Conservation (phyloP, 2,888 invertebrate species). For the Sylvicola cinctus region DNA sequence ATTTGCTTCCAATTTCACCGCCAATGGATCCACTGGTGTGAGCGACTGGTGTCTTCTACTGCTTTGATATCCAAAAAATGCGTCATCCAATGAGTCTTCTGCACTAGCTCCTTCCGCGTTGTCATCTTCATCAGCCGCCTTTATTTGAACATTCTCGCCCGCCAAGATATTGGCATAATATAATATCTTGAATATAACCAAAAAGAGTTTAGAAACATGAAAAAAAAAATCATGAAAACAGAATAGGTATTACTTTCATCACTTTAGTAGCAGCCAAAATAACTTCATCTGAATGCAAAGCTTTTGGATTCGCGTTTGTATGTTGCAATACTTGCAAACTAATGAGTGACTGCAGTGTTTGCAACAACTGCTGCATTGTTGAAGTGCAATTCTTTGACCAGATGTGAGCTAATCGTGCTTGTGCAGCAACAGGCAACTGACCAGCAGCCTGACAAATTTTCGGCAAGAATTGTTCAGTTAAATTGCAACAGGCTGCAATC, state of each 20-base stretch:
- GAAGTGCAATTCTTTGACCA: conserved; percentile 54
- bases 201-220: not conserved
- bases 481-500: conserved; percentile 19
- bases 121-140: conserved; percentile 12
- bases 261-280: conserved; percentile 73
- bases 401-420: conserved; percentile 57
- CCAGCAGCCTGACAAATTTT: conserved; percentile 45
- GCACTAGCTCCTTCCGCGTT: not conserved
- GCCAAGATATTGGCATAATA: conserved; percentile 78
- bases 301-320: conserved; percentile 23
- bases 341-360: conserved; percentile 71
- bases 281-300: conserved; percentile 29
- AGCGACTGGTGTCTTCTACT: conserved; percentile 9
- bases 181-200: conserved; percentile 36
- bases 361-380: conserved; percentile 42
- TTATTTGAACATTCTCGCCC: conserved; percentile 51
- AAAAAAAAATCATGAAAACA: not conserved
- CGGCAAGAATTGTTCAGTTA: too few relatives aligned
- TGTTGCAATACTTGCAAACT: conserved; percentile 48
- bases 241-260: conserved; percentile 43
- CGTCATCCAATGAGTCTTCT: conserved; percentile 13
- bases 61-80: conserved; percentile 20
- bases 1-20: conserved; percentile 51
- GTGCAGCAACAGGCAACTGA: conserved; percentile 45
- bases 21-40: conserved; percentile 22